phyloP scores from a whole-genome alignment of 2,113 vertebrate genomes.

The Mirza zaza region DNA sequence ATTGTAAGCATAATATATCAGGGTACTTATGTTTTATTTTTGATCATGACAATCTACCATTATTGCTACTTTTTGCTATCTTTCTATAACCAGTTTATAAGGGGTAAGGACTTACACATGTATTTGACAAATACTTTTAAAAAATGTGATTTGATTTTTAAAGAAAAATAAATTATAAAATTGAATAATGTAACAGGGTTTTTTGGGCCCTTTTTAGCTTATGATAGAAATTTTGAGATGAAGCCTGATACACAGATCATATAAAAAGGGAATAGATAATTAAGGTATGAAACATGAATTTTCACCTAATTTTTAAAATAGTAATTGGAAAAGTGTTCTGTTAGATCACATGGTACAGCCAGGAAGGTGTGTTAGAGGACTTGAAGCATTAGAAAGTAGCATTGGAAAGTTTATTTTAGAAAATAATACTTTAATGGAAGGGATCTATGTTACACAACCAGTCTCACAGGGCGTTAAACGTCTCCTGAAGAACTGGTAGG shows the following conservation, averaged over 20 bases:
- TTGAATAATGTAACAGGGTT: neutral
- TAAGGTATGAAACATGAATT: neutral
- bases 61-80: neutral
- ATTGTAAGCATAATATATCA: neutral
- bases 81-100: neutral
- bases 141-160: neutral
- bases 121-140: neutral
- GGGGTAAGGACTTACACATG: neutral
- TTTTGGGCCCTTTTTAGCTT: neutral
- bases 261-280: neutral
- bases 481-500: neutral
- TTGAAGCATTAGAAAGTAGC: neutral
- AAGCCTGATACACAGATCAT: neutral
- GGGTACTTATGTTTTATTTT: neutral
- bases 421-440: conserved; percentile 20
- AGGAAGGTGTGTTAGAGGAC: neutral
- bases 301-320: neutral
- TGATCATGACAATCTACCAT: neutral
- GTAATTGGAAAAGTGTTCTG: neutral
- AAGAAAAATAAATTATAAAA: neutral
- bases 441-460: neutral
- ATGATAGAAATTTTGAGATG: neutral
- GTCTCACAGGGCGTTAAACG: neutral
- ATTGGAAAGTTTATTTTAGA: conserved; percentile 12
- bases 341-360: neutral